Base-by-base conservation (phyloP, 2,797 vertebrate species). In the Halcyon chelicuti region DNA sequence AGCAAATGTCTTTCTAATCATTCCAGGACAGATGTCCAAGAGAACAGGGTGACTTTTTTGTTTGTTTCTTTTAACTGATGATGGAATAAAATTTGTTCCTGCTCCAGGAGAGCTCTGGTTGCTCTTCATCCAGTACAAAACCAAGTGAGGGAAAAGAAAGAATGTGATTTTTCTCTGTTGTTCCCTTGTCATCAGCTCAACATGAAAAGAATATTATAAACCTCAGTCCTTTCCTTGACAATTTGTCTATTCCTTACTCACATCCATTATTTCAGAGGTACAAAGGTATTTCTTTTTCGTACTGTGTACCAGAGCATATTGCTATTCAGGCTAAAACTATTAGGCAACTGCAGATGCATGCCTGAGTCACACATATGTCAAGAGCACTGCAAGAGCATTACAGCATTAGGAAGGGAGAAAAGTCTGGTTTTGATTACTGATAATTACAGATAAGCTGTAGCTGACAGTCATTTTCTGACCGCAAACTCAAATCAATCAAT, bases 371-470 rank as follows among this genome's bases (percentile, higher is more conserved):
- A 90, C 92, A 96, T 78, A 91, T 96, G 94, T 91, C 85, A 92
- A 68, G 35, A 95, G 55, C 14, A 39, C 74, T 86, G 74, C 82
- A 95, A 96, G 91, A 97, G 63, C 86, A 96, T 92, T 94, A 95
- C 85, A 86, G 91, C 71, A 89, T 96, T 97, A 97, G 92, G 89
- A 97, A 95, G 88, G 93, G 94, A 94, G 94, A 97, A 85, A 95
- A 95, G 95, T 97, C 98, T 98, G 98, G 93, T 97, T 98, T 97
- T 97, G 98, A 97, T 98, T 98, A 98, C 95, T 97, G 95, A 96
- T 98, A 98, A 98, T 98, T 98, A 98, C 35, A 98, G 98, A 98
- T 98, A 98, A 98, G 97, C 97, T 97, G 97, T 97, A 97, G 97
- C 97, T 97, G 97, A 98, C 98, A 98, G 97, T 98, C 94, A 94